Percentiles rank a stretch among this genome's conserved stretches.
Conservation (phyloP, 2,888 invertebrate genomes). For the Hemithea aestivaria region DNA sequence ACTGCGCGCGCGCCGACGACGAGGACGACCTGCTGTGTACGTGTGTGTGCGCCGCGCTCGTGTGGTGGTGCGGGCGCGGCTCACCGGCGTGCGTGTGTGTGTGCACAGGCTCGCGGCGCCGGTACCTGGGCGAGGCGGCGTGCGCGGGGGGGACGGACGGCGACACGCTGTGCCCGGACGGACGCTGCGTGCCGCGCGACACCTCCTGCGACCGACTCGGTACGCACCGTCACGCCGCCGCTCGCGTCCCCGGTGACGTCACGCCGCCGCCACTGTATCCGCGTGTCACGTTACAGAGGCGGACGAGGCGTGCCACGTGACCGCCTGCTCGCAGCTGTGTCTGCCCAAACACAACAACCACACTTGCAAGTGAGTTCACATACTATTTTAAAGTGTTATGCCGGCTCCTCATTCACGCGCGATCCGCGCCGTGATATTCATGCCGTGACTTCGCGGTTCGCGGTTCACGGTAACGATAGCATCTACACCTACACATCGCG, state of each 20-base stretch:
- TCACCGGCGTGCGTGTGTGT: constrained; percentile 37
- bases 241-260: too few relatives aligned
- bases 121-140: constrained; percentile 27
- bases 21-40: constrained; percentile 62
- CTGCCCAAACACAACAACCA: constrained; percentile 69
- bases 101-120: constrained; percentile 30
- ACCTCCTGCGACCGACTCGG: constrained; percentile 40
- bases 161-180: constrained; percentile 44
- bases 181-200: constrained; percentile 52
- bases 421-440: too few relatives aligned
- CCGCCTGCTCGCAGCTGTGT: constrained; percentile 88
- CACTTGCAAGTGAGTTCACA: constrained; percentile 61
- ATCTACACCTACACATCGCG: too few relatives aligned
- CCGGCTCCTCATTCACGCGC: too few relatives aligned
- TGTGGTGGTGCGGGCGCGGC: too few relatives aligned
- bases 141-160: constrained; percentile 45
- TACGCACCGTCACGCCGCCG: constrained; percentile 16
- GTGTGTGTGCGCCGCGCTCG: constrained; percentile 18
- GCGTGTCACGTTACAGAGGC: constrained; percentile 24
- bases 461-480: too few relatives aligned
- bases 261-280: not conserved
- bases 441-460: too few relatives aligned
- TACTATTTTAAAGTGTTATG: too few relatives aligned
- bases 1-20: constrained; percentile 82
- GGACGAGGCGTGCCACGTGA: constrained; percentile 79